Base-by-base conservation (phyloP, 1,140 invertebrate genomes). In the Drosophila saltans region DNA sequence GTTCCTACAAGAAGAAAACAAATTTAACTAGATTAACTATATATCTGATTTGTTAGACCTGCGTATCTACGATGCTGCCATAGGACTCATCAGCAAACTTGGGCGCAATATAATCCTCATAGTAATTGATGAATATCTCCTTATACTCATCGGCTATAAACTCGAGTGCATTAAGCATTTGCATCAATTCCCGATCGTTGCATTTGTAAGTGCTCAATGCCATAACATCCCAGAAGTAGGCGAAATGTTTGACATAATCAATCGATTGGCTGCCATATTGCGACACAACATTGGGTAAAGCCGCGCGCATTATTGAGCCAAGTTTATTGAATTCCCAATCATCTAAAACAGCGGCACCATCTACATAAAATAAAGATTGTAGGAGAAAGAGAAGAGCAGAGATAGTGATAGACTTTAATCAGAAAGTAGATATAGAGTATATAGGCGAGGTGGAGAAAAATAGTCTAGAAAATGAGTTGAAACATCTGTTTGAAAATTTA, bases 41-140 rank as follows among this genome's bases (percentile, higher is more conserved):
- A 39, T 33, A 43, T 61, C 60, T n/a, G 43, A 26, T 26, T 59
- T 59, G 33, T 70, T 81, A 86, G 67, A 86, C 82, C 69, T 83
- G 75, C 52, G 82, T 86, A 81, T 86, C 82, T 72, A 86, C 67
- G 11, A 86, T 69, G 66, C 75, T 79, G 39, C 74, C 78, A 71
- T 86, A 86, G 69, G 76, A 79, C 67, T 86, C 78, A 63, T 86
- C 82, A 33, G 75, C 78, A 67, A 81, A 86, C 73, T 84, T 81
- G 69, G 82, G 82, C 75, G 82, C 75, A 75, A 86, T 86, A 67
- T 78, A 84, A 64, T 86, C 81, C 62, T 86, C 82, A 61, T 86
- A 86, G 57, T 86, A 86, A 69, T 86, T 86, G 56, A 86, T 86
- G 72, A 86, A 86, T 58, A 86, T 84, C 61, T 86, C 82, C 72